A percentile compares a stretch with the other conserved stretches of the same genome.
These are phyloP conservation scores for Oscarella lobularis DNA, from an alignment of 37 sponge, comb jelly and placozoan species.

Conservation along the genomic window DNA sequence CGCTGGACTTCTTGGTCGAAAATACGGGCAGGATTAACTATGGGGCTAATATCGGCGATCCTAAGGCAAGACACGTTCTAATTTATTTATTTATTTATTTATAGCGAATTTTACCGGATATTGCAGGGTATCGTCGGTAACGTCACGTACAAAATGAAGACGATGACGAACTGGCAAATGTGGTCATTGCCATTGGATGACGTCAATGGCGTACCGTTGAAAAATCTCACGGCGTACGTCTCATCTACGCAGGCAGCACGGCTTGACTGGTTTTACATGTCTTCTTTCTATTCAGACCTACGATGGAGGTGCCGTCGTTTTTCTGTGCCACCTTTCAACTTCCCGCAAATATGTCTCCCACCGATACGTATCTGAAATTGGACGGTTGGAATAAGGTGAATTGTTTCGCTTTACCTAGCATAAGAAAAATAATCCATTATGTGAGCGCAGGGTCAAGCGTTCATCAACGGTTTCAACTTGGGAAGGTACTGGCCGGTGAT, in stretches of 20 bases:
- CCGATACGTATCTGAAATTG: slow-evolving; percentile 43
- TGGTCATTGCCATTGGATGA: not conserved
- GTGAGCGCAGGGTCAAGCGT: slow-evolving; percentile 64
- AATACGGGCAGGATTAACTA: slow-evolving; percentile 92
- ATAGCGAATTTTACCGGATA: not conserved
- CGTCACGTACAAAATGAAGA: not conserved
- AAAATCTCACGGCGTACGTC: not conserved
- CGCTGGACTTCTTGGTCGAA: slow-evolving; percentile 65
- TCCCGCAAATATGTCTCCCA: not conserved
- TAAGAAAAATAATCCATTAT: no score
- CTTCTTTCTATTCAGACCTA: no score
- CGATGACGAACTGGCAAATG: not conserved
- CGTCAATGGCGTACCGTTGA: not conserved
- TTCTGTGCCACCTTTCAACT: not conserved
- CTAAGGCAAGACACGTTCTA: slow-evolving; percentile 47
- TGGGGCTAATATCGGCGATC: slow-evolving; percentile 50
- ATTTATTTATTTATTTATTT: not conserved
- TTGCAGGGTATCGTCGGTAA: not conserved
- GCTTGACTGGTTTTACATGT: no score
- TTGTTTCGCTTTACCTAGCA: no score
- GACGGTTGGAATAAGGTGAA: slow-evolving; percentile 23
- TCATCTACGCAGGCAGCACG: no score
- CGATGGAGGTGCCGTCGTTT: not conserved
- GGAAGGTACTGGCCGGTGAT: slow-evolving; percentile 88
- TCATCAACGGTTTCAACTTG: slow-evolving; percentile 76